Conservation (phyloP, 2,888 invertebrate species). For the Julus scanicus region DNA sequence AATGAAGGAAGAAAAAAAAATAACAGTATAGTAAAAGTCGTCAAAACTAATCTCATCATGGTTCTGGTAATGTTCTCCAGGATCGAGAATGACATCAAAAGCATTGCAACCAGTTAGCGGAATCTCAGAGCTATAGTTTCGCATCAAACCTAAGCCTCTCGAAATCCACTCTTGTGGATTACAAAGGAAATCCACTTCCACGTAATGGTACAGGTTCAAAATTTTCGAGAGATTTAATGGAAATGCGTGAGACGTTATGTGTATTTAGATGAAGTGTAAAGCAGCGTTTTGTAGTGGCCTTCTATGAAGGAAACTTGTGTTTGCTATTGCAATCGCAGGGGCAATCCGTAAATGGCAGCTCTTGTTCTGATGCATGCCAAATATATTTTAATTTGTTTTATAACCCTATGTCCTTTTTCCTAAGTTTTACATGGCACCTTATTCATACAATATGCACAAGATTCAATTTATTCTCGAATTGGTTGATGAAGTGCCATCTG, state of each 20-base stretch:
- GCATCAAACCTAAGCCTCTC: constrained; percentile 6
- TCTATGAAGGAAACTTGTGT: neutral
- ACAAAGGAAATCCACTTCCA: constrained; percentile 11
- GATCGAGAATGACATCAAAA: neutral
- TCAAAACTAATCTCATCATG: neutral
- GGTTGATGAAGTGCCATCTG: no score
- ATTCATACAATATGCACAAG: no score
- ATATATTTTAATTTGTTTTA: neutral
- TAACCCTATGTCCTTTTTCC: no score
- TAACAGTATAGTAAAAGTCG: neutral
- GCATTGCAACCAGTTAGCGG: neutral
- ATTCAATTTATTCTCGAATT: no score
- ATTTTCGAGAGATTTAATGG: constrained; percentile 15
- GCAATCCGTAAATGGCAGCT: neutral
- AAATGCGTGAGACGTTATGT: constrained; percentile 12
- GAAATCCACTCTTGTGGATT: constrained; percentile 27
- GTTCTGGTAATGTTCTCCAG: neutral
- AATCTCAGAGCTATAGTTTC: neutral
- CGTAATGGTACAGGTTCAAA: neutral
- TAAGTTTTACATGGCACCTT: no score
- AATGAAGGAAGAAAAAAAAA: neutral
- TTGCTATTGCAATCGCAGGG: neutral
- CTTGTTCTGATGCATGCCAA: no score
- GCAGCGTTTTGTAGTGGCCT: neutral
- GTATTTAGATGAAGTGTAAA: neutral